Evolutionary conservation across 2,113 vertebrate species (phyloP).

Genomic region (Scopus umbretta): DNA sequence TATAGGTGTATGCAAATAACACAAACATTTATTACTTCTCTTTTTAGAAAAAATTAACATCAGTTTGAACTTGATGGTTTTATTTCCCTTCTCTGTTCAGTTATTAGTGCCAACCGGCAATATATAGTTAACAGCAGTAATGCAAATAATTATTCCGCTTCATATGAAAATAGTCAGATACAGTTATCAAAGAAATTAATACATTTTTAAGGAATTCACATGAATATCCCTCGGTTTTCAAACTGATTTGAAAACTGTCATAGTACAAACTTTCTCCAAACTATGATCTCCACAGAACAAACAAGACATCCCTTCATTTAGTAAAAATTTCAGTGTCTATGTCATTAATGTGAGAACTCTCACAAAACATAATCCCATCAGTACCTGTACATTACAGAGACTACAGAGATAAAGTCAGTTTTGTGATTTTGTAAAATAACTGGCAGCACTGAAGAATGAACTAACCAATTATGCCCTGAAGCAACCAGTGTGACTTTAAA

Average conservation of each 20-base stretch:
- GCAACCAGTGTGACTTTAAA: conserved; percentile 44
- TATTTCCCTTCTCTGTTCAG: neutral
- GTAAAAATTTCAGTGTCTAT: neutral
- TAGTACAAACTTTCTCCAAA: neutral
- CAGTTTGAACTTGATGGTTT: neutral
- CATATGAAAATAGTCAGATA: neutral
- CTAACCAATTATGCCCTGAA: conserved; percentile 40
- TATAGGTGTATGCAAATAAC: neutral
- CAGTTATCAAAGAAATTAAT: neutral
- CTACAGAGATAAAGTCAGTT: neutral
- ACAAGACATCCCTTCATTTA: neutral
- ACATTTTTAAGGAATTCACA: neutral
- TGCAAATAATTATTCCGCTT: neutral
- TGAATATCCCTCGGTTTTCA: neutral
- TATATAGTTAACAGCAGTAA: neutral
- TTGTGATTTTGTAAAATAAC: conserved; percentile 41
- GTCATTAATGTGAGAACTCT: neutral
- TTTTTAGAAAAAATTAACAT: neutral
- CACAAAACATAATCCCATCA: conserved; percentile 9
- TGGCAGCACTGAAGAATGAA: conserved; percentile 12
- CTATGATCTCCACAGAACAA: neutral
- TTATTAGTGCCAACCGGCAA: neutral
- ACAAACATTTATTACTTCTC: neutral
- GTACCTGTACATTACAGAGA: neutral
- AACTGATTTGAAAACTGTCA: neutral